Evolutionary conservation across 2,888 invertebrate species (phyloP).

Genomic region (Artemia sp.): DNA sequence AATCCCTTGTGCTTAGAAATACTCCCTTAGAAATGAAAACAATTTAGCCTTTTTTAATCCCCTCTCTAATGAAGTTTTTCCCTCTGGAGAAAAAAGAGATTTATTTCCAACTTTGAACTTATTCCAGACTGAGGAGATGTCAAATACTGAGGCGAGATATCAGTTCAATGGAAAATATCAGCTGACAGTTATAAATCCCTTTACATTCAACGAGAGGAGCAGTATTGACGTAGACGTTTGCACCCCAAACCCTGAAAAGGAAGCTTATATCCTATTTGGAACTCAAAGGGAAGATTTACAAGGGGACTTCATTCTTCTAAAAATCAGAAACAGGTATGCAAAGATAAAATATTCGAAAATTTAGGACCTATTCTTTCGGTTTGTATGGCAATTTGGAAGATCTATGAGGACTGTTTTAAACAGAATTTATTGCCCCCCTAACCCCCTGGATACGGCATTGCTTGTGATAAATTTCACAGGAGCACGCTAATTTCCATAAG

Average conservation of each 20-base stretch:
- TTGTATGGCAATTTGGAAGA: too few species aligned
- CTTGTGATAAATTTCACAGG: too few species aligned
- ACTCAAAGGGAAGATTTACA: slow-evolving; percentile 8
- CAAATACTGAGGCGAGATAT: background rate
- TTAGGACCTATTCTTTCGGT: background rate
- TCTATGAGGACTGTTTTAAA: too few species aligned
- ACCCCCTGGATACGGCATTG: too few species aligned
- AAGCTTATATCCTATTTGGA: slow-evolving; percentile 3
- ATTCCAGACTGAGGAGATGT: background rate
- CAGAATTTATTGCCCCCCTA: too few species aligned
- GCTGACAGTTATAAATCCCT: slow-evolving; percentile 6
- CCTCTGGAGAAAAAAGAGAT: too few species aligned
- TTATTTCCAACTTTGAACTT: too few species aligned
- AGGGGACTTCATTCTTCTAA: slow-evolving; percentile 1
- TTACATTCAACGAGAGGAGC: slow-evolving; percentile 6
- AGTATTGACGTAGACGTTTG: slow-evolving; percentile 3
- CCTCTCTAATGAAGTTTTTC: too few species aligned
- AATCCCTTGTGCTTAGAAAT: too few species aligned
- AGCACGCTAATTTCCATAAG: too few species aligned
- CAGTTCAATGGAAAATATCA: slow-evolving; percentile 10
- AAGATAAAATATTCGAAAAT: background rate
- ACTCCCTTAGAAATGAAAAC: too few species aligned
- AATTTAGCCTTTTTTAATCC: too few species aligned
- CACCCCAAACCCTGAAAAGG: background rate
- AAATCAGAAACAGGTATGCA: background rate